These are phyloP conservation scores for Tupiocoris notatus DNA, from an alignment of 2,888 invertebrate species.

Conservation along the genomic window DNA sequence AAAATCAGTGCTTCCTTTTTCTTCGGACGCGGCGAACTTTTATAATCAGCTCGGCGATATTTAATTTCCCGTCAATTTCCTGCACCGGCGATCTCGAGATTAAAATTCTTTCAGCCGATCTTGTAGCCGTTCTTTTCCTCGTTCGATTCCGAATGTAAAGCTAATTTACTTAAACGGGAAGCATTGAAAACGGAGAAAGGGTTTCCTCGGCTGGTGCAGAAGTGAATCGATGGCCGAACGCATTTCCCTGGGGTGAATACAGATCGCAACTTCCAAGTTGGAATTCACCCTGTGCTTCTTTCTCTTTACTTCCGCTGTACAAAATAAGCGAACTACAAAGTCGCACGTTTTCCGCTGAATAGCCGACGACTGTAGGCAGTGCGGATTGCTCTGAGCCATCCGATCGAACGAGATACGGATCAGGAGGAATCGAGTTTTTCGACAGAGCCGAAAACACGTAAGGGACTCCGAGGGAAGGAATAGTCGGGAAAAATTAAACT, in stretches of 20 bases:
- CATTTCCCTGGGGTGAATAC: constrained; percentile 39
- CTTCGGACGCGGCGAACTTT: constrained; percentile 21
- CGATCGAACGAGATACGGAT: neutral
- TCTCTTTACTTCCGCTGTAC: neutral
- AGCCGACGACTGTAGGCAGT: no score
- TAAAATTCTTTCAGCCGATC: constrained; percentile 19
- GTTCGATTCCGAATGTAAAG: constrained; percentile 1
- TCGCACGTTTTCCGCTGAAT: neutral
- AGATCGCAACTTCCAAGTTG: constrained; percentile 15
- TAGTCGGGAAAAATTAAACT: neutral
- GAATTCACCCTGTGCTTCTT: neutral
- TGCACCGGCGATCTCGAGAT: constrained; percentile 24
- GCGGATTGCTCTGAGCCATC: neutral
- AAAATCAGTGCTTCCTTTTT: constrained; percentile 8
- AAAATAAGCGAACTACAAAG: neutral
- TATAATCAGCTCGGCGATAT: constrained; percentile 25
- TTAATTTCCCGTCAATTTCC: constrained; percentile 41
- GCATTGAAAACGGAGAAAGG: neutral
- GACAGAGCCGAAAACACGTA: neutral
- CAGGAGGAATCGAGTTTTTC: neutral
- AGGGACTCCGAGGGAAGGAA: neutral
- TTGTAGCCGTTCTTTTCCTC: constrained; percentile 5
- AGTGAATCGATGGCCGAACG: constrained; percentile 23
- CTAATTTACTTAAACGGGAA: constrained; percentile 35
- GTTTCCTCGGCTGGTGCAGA: neutral